Percentiles rank a stretch among this genome's conserved stretches.
Conservation (phyloP, 2,797 vertebrate genomes). For the Hoplostethus mediterraneus region DNA sequence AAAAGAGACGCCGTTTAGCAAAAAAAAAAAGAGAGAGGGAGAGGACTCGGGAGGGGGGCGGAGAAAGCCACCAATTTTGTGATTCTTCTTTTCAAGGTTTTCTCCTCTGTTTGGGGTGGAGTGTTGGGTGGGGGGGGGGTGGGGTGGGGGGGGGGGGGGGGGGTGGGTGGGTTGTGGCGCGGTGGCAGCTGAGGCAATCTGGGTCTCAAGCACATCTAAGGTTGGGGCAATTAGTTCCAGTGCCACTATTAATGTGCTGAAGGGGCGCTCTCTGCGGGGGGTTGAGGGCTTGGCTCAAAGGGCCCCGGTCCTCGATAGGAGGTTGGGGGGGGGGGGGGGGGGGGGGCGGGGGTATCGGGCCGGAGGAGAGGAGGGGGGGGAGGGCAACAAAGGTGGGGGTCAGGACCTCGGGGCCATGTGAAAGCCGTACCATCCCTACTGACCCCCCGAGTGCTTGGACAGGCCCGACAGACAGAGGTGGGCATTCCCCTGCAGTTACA, state of each 20-base stretch:
- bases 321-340: constrained; percentile 53
- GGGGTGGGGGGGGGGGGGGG: constrained; percentile 69
- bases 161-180: constrained; percentile 60
- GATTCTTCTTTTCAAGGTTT: constrained; percentile 75
- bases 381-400: constrained; percentile 80
- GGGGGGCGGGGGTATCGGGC: constrained; percentile 42
- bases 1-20: constrained; percentile 54
- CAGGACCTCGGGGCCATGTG: constrained; percentile 85
- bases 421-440: constrained; percentile 79
- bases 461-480: constrained; percentile 17
- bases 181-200: constrained; percentile 78
- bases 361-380: constrained; percentile 53
- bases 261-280: constrained; percentile 81
- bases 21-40: neutral
- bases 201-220: constrained; percentile 82
- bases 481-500: constrained; percentile 2
- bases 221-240: constrained; percentile 86
- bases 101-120: constrained; percentile 69
- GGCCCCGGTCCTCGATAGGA: constrained; percentile 70
- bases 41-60: constrained; percentile 36
- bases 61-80: constrained; percentile 70
- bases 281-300: constrained; percentile 80
- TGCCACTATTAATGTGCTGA: constrained; percentile 84
- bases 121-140: constrained; percentile 66
- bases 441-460: constrained; percentile 67